Evolutionary conservation across 2,888 invertebrate species (phyloP).

Genomic region (Automeris io): DNA sequence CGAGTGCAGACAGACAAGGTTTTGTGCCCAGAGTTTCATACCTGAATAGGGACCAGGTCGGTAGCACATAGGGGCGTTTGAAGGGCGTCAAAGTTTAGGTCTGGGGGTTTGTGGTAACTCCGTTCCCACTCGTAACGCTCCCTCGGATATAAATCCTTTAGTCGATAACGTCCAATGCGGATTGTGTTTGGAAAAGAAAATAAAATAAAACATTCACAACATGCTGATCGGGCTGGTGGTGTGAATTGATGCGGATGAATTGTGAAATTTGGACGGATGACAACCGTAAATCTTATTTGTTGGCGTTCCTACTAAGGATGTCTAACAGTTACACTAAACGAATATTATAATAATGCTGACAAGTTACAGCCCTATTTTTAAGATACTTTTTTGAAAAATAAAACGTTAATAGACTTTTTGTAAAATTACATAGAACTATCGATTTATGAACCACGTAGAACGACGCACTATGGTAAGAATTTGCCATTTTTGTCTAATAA

Average conservation of each 20-base stretch:
- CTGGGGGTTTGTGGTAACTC: slow-evolving; percentile 75
- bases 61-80: slow-evolving; percentile 69
- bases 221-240: slow-evolving; percentile 72
- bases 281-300: no score
- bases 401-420: no score
- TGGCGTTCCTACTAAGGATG: no score
- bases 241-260: slow-evolving; percentile 61
- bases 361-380: no score
- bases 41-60: slow-evolving; percentile 74
- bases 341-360: no score
- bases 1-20: slow-evolving; percentile 52
- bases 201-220: slow-evolving; percentile 78
- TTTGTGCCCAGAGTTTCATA: slow-evolving; percentile 64
- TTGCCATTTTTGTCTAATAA: no score
- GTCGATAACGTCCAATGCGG: slow-evolving; percentile 73
- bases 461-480: no score
- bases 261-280: slow-evolving; percentile 41
- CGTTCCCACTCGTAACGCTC: slow-evolving; percentile 84
- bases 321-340: no score
- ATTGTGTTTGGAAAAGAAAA: slow-evolving; percentile 76
- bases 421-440: no score
- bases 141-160: slow-evolving; percentile 75
- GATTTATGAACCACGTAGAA: no score
- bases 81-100: slow-evolving; percentile 73
- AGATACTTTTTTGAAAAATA: no score